phyloP scores from a whole-genome alignment of 2,888 invertebrate species.

The Catocala fraxini region DNA sequence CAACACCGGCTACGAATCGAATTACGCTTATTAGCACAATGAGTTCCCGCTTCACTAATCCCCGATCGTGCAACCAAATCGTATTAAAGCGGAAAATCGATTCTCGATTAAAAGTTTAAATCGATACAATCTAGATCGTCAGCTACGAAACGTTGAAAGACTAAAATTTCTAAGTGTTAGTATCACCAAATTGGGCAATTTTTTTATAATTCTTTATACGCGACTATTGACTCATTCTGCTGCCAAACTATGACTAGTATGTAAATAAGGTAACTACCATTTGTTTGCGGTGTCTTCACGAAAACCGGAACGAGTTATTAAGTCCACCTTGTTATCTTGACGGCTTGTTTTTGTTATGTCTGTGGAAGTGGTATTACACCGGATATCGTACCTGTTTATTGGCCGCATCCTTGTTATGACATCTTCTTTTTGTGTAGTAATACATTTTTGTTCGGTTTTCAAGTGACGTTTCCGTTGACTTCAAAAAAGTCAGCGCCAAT shows the following conservation, averaged over 20 bases:
- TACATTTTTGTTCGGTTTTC: slow-evolving; percentile 30
- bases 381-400: slow-evolving; percentile 78
- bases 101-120: slow-evolving; percentile 11
- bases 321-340: slow-evolving; percentile 54
- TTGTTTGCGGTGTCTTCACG: slow-evolving; percentile 47
- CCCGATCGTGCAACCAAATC: slow-evolving; percentile 30
- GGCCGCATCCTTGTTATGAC: slow-evolving; percentile 66
- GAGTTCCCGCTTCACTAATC: slow-evolving; percentile 30
- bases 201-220: slow-evolving; percentile 60
- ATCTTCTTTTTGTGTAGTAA: slow-evolving; percentile 57
- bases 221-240: slow-evolving; percentile 68
- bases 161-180: slow-evolving; percentile 42
- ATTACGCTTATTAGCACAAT: slow-evolving; percentile 45
- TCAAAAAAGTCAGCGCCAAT: too few species aligned
- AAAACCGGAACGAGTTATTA: slow-evolving; percentile 56
- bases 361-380: slow-evolving; percentile 59
- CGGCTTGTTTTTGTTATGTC: slow-evolving; percentile 62
- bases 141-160: slow-evolving; percentile 14
- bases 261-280: slow-evolving; percentile 65
- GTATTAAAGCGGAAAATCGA: slow-evolving; percentile 27
- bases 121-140: slow-evolving; percentile 31
- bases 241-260: slow-evolving; percentile 71
- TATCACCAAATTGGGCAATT: slow-evolving; percentile 62
- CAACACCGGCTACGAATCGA: slow-evolving; percentile 32
- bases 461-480: too few species aligned